Conservation (phyloP, 2,888 invertebrate species). For the Melanargia galathea region DNA sequence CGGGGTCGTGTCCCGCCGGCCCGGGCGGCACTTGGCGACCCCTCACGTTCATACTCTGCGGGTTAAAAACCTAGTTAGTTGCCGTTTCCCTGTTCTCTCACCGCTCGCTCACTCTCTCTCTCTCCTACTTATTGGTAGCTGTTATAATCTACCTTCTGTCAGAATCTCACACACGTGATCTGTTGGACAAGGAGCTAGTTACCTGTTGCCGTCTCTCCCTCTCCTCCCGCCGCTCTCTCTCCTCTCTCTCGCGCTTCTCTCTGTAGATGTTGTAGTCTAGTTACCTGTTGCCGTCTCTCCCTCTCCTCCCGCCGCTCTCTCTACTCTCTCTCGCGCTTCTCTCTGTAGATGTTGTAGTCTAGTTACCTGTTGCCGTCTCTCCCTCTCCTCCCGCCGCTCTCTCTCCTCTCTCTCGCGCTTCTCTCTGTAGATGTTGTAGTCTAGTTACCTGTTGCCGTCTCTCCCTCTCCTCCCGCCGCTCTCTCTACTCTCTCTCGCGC, state of each 20-base stretch:
- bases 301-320: not conserved
- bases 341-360: constrained; percentile 50
- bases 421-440: constrained; percentile 49
- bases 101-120: not conserved
- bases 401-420: constrained; percentile 28
- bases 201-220: constrained; percentile 15
- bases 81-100: no score
- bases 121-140: no score
- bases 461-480: not conserved
- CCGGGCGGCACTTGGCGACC: not conserved
- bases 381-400: not conserved
- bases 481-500: constrained; percentile 25
- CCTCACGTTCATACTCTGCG: not conserved
- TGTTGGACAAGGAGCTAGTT: not conserved
- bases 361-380: constrained; percentile 16
- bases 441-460: constrained; percentile 33
- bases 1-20: not conserved
- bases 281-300: constrained; percentile 16
- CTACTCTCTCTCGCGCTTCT: constrained; percentile 28
- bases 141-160: no score
- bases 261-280: constrained; percentile 48
- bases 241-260: constrained; percentile 32
- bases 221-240: not conserved
- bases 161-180: no score
- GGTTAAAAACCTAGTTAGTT: not conserved